phyloP scores from a whole-genome alignment of 64 coral and sea anemone genomes.

The Montipora capricornis region DNA sequence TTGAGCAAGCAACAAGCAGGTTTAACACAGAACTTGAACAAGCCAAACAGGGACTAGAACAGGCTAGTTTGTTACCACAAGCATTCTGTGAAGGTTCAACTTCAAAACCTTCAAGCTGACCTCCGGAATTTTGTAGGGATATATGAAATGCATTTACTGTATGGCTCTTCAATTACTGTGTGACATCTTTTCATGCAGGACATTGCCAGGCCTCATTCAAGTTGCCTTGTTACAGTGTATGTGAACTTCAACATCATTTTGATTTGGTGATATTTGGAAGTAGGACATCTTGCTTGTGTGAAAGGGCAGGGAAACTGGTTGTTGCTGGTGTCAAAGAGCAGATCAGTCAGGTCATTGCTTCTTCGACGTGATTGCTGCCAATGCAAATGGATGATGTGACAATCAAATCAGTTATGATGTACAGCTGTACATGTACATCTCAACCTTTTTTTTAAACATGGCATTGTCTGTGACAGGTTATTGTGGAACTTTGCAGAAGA shows the following conservation, averaged over 20 bases:
- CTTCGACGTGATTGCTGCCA: neutral
- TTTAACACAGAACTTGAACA: constrained; percentile 98
- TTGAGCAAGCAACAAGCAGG: constrained; percentile 96
- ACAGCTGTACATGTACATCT: too few species aligned
- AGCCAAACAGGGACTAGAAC: constrained; percentile 97
- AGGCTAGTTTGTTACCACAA: constrained; percentile 85
- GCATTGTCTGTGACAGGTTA: too few species aligned
- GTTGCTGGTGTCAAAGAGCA: neutral
- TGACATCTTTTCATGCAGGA: neutral
- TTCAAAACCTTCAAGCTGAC: constrained; percentile 28
- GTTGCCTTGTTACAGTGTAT: neutral
- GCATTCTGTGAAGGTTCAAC: constrained; percentile 88
- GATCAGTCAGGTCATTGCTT: neutral
- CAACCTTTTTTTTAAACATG: too few species aligned
- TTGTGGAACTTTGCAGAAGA: too few species aligned
- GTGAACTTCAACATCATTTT: neutral
- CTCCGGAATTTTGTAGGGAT: neutral
- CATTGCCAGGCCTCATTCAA: constrained; percentile 1
- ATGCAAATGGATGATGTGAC: neutral
- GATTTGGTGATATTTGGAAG: neutral
- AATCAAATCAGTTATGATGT: too few species aligned
- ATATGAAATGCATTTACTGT: neutral
- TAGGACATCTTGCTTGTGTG: neutral
- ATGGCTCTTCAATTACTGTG: neutral
- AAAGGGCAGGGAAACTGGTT: neutral